A percentile compares a stretch with the other conserved stretches of the same genome.
These are phyloP conservation scores for Polydrusus cervinus DNA, from an alignment of 2,888 invertebrate species.

Conservation along the genomic window DNA sequence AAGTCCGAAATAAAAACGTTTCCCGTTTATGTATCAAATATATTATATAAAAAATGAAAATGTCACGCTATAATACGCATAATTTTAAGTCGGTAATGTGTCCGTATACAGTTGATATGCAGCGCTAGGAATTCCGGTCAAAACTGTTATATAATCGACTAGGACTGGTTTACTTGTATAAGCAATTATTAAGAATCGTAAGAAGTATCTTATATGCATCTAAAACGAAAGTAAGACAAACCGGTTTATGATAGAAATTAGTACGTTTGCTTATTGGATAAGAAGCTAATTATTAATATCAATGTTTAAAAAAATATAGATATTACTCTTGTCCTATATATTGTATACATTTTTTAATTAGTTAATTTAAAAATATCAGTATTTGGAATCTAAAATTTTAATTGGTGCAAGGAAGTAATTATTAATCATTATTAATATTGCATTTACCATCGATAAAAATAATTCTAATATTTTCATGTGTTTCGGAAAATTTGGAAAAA, in stretches of 20 bases:
- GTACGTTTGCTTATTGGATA: slow-evolving; percentile 1
- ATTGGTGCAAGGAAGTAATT: no score
- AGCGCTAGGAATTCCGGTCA: slow-evolving; percentile 19
- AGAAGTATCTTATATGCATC: slow-evolving; percentile 17
- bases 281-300: slow-evolving; percentile 3
- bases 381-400: no score
- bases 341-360: not conserved
- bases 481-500: no score
- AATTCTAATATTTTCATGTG: no score
- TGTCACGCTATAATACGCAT: not conserved
- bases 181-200: slow-evolving; percentile 13
- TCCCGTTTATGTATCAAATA: no score
- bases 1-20: no score
- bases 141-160: slow-evolving; percentile 14
- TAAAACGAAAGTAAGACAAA: slow-evolving; percentile 42
- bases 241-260: slow-evolving; percentile 30
- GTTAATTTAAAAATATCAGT: no score
- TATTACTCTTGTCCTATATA: not conserved
- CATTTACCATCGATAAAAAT: no score
- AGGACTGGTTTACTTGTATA: slow-evolving; percentile 31
- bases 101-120: slow-evolving; percentile 2
- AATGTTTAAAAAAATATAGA: not conserved
- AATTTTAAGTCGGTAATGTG: not conserved
- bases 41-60: not conserved
- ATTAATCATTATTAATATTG: no score